Conservation (phyloP, 2,113 vertebrate species). For the Phylloscopus whistleri region DNA sequence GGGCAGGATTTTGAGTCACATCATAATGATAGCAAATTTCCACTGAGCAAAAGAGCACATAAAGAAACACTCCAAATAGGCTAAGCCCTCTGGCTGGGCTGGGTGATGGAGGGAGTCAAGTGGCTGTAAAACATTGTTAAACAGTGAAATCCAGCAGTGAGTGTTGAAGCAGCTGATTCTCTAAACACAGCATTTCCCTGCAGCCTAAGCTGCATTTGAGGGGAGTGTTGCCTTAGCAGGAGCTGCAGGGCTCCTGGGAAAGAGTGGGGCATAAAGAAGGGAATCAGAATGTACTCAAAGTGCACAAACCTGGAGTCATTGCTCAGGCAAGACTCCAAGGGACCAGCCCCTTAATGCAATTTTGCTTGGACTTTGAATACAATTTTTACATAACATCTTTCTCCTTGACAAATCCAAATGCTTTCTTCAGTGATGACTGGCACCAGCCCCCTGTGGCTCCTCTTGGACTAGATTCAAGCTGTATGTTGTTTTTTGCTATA, state of each 20-base stretch:
- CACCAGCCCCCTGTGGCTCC: slow-evolving; percentile 61
- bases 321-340: neutral
- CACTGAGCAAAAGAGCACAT: neutral
- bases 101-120: slow-evolving; percentile 5
- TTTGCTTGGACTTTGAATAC: neutral
- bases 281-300: neutral
- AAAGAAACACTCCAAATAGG: neutral
- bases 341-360: neutral
- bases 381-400: slow-evolving; percentile 48
- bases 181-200: neutral
- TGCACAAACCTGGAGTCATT: neutral
- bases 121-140: slow-evolving; percentile 36
- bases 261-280: neutral
- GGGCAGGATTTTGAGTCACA: neutral
- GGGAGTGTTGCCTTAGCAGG: neutral
- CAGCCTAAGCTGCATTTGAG: neutral
- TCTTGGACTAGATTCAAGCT: slow-evolving; percentile 49
- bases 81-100: neutral
- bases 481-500: slow-evolving; percentile 45
- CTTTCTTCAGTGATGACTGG: slow-evolving; percentile 64
- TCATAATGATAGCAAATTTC: neutral
- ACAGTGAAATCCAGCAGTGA: neutral
- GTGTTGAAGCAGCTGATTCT: neutral
- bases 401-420: slow-evolving; percentile 44
- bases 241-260: neutral